Evolutionary conservation across 2,113 vertebrate species (phyloP).

Genomic region (Channa maculata): DNA sequence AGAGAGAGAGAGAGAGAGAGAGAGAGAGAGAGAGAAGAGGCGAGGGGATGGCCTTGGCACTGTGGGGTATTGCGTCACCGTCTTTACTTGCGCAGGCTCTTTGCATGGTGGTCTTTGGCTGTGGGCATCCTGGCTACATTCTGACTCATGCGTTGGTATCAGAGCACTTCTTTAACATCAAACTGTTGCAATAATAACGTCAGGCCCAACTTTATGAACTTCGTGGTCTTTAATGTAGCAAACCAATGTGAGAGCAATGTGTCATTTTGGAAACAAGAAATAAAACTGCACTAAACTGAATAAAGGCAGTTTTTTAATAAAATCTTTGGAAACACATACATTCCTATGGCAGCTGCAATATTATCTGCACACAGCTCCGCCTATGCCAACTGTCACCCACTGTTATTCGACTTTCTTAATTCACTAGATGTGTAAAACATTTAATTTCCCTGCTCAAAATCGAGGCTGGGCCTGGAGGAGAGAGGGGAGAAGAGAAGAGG

Average conservation of each 20-base stretch:
- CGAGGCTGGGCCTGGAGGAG: constrained; percentile 49
- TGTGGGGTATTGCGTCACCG: constrained; percentile 69
- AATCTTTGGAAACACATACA: neutral
- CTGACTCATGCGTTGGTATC: constrained; percentile 51
- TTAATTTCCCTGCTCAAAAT: constrained; percentile 64
- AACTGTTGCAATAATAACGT: constrained; percentile 46
- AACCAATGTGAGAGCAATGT: neutral
- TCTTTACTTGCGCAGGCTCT: constrained; percentile 65
- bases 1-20: constrained; percentile 9
- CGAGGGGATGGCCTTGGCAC: constrained; percentile 28
- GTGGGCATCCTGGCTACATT: constrained; percentile 34
- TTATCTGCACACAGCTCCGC: neutral
- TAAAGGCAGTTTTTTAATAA: neutral
- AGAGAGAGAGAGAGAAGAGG: neutral
- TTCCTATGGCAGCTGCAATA: constrained; percentile 2
- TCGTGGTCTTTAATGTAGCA: neutral
- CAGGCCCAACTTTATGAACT: constrained; percentile 3
- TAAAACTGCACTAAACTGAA: neutral
- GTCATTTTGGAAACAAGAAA: neutral
- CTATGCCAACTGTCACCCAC: constrained; percentile 25
- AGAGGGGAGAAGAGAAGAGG: constrained; percentile 27
- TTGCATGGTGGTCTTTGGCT: constrained; percentile 63
- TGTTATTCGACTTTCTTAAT: constrained; percentile 62
- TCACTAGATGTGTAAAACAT: constrained; percentile 69
- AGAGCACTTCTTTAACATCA: constrained; percentile 29